Base-by-base conservation (phyloP, 53 echinoderm and acorn worm species). In the Henricia sp. region DNA sequence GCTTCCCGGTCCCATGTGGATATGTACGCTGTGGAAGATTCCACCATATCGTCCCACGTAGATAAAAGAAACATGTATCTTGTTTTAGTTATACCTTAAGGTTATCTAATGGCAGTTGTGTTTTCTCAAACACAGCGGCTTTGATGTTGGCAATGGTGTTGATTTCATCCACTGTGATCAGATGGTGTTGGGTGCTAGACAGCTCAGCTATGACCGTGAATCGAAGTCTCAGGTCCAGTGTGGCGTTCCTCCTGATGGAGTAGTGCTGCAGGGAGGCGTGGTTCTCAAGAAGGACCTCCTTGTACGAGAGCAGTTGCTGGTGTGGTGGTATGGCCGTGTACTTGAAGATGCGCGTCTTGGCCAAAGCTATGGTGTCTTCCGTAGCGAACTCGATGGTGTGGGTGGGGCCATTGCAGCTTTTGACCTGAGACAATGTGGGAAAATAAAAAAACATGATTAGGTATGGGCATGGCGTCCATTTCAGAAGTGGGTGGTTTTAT, bases 291-390 rank as follows among this genome's bases (percentile, higher is more conserved):
- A 72, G 55, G 20, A 83, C 73, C 11, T 89, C 89, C 48, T 66
- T 60, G 64, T 84, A 83, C 2, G 83, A 65, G 20, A 89, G 74
- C 23, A 37, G 83, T 40, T 89, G 89, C 74, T 89, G 89, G 50
- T 89, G 89, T 4, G 89, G 89, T 23, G 89, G 83, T 25, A 84
- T 74, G 52, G 63, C 89, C 13, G 62, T 73, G 55, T 89, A 83
- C 52, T 89, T 89, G 66, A 64, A 89, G 55, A 89, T 89, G 10
- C 89, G 83, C 0, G 64, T 29, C 53, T 89, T 89, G 30, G 89
- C 84, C 51, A 83, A 29, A n/a, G 89, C 89, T 1, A 89, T 68
- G 1, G 89, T 89, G 56, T 89, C 89, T 27, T 70, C 64, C 1
- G 30, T 34, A 12, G 64, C 52, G 40, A 89, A 83, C 14, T 89